These are phyloP conservation scores for Spilarctia lutea DNA, from an alignment of 2,888 invertebrate genomes.

Conservation along the genomic window DNA sequence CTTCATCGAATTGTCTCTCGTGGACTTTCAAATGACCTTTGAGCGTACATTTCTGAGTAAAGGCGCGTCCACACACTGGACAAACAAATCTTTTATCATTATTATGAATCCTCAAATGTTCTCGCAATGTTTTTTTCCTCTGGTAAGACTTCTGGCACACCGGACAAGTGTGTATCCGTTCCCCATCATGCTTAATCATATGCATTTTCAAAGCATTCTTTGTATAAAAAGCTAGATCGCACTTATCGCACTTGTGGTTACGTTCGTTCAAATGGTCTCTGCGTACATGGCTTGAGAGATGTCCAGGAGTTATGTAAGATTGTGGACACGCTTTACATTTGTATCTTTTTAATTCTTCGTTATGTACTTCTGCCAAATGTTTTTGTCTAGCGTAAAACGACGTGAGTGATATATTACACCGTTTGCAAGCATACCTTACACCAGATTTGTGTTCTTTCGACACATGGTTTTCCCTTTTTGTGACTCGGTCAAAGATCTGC, in stretches of 20 bases:
- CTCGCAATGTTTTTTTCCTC: conserved; percentile 76
- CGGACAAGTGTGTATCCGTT: conserved; percentile 81
- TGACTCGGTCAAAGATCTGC: conserved; percentile 76
- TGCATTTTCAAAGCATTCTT: conserved; percentile 86
- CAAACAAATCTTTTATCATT: conserved; percentile 81
- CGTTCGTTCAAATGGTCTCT: conserved; percentile 79
- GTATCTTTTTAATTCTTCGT: conserved; percentile 79
- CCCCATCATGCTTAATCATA: conserved; percentile 85
- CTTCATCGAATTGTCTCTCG: conserved; percentile 70
- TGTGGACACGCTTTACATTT: conserved; percentile 82
- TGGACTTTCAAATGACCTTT: conserved; percentile 81
- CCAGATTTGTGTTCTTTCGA: conserved; percentile 81
- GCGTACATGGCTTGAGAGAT: conserved; percentile 77
- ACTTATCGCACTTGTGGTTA: conserved; percentile 83
- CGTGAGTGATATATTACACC: conserved; percentile 74
- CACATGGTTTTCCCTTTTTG: conserved; percentile 79
- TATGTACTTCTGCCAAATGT: conserved; percentile 79
- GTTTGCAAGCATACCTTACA: conserved; percentile 75
- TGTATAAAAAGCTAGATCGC: conserved; percentile 84
- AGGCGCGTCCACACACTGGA: conserved; percentile 78
- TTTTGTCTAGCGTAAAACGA: conserved; percentile 81
- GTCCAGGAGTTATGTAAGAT: conserved; percentile 81
- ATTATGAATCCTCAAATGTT: conserved; percentile 80
- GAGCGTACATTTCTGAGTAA: conserved; percentile 81
- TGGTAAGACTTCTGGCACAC: conserved; percentile 84